Percentiles rank a stretch among this genome's conserved stretches.
These are phyloP conservation scores for Orthonychiurus folsomi DNA, from an alignment of 2,888 invertebrate genomes.

Conservation along the genomic window DNA sequence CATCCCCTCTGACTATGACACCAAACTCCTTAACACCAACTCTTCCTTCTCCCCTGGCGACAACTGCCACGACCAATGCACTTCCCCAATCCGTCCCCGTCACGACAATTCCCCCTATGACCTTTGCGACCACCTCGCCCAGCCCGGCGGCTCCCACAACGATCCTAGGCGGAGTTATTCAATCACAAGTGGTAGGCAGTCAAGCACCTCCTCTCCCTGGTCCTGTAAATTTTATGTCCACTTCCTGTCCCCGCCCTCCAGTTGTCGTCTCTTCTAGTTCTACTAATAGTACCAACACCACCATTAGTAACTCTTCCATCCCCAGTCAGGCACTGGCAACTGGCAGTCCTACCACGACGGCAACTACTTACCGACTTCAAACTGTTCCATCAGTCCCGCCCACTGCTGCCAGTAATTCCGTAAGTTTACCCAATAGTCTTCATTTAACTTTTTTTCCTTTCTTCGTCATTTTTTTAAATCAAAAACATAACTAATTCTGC, in stretches of 20 bases:
- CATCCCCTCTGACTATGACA: conserved; percentile 28
- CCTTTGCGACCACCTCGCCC: conserved; percentile 18
- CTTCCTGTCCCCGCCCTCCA: conserved; percentile 5
- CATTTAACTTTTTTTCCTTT: conserved; percentile 6
- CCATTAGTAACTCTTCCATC: conserved; percentile 15
- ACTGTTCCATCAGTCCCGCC: conserved; percentile 65
- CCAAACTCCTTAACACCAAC: conserved; percentile 22
- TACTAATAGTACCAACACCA: conserved; percentile 17
- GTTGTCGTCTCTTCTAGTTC: conserved; percentile 16
- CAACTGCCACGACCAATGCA: conserved; percentile 15
- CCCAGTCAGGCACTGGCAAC: conserved; percentile 11
- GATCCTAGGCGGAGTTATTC: conserved; percentile 21
- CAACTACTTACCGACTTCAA: conserved; percentile 62
- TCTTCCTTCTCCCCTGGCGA: conserved; percentile 12
- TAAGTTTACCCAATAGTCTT: conserved; percentile 29
- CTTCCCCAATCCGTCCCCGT: conserved; percentile 15
- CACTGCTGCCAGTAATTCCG: conserved; percentile 39
- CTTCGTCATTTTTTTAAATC: not conserved
- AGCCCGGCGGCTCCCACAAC: conserved; percentile 15
- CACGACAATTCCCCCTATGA: conserved; percentile 19
- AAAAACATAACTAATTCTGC: no score
- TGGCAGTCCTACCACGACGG: conserved; percentile 47
- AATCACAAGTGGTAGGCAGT: conserved; percentile 7
- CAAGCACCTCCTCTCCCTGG: conserved; percentile 16
- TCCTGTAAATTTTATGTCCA: conserved; percentile 16